phyloP scores from a whole-genome alignment of 2,113 vertebrate species.

The Thomomys bottae region DNA sequence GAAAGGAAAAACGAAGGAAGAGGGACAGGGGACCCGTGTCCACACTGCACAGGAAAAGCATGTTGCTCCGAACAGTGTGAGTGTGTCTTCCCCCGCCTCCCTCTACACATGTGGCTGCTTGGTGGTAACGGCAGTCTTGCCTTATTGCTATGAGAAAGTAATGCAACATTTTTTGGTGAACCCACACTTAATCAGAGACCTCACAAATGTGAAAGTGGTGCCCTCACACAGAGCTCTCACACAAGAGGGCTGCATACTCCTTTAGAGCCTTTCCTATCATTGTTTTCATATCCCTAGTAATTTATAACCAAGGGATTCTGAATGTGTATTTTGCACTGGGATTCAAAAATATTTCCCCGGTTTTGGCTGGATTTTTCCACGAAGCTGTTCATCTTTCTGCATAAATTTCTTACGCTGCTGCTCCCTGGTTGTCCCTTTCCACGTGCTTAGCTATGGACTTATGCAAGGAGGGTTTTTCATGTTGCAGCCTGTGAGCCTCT shows the following conservation, averaged over 20 bases:
- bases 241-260: not conserved
- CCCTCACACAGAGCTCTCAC: not conserved
- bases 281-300: constrained; percentile 24
- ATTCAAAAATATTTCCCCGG: not conserved
- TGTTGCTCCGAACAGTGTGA: not conserved
- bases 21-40: not conserved
- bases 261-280: constrained; percentile 22
- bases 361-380: constrained; percentile 7
- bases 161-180: not conserved
- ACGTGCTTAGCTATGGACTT: not conserved
- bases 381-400: not conserved
- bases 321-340: not conserved
- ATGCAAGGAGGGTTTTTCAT: not conserved
- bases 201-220: not conserved
- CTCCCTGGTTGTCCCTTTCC: not conserved
- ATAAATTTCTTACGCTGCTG: not conserved
- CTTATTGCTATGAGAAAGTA: not conserved
- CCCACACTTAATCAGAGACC: not conserved
- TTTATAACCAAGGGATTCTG: not conserved
- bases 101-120: not conserved
- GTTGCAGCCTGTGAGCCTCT: not conserved
- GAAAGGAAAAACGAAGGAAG: not conserved
- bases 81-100: not conserved
- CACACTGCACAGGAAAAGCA: not conserved
- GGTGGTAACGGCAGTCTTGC: not conserved